Conservation (phyloP, 2,797 vertebrate species). For the Scolopax bukidnonensis region DNA sequence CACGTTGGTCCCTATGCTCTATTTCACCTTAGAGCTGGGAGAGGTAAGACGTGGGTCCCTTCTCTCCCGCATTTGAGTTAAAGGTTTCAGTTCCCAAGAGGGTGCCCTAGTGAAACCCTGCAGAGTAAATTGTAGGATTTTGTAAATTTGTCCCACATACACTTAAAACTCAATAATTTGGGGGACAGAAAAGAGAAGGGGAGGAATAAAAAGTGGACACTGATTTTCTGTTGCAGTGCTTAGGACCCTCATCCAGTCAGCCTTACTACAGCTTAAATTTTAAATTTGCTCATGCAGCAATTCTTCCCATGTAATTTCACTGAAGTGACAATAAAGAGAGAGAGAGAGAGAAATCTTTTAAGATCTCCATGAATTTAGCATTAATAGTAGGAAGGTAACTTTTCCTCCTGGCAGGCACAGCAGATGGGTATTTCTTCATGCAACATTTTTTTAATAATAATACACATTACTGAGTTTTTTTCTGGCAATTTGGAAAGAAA, state of each 20-base stretch:
- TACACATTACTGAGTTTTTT: not conserved
- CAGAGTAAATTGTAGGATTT: not conserved
- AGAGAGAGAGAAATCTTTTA: not conserved
- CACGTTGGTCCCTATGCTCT: rapidly evolving
- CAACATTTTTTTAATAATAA: slow-evolving; percentile 19
- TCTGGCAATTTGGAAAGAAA: not conserved
- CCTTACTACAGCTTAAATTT: not conserved
- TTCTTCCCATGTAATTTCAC: not conserved
- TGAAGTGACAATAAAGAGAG: not conserved
- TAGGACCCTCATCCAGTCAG: not conserved
- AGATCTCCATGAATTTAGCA: not conserved
- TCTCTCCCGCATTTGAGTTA: not conserved
- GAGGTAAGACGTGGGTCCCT: rapidly evolving
- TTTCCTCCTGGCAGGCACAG: not conserved
- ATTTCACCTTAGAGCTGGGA: not conserved
- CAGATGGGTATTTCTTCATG: not conserved
- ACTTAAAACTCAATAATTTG: not conserved
- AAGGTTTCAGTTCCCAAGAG: not conserved
- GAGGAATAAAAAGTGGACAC: not conserved
- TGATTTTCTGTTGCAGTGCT: not conserved
- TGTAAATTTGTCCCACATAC: not conserved
- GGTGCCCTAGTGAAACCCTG: not conserved
- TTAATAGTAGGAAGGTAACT: not conserved
- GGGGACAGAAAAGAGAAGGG: not conserved
- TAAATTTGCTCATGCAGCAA: not conserved